phyloP scores from a whole-genome alignment of 2,113 vertebrate genomes.

The Rostratula benghalensis region DNA sequence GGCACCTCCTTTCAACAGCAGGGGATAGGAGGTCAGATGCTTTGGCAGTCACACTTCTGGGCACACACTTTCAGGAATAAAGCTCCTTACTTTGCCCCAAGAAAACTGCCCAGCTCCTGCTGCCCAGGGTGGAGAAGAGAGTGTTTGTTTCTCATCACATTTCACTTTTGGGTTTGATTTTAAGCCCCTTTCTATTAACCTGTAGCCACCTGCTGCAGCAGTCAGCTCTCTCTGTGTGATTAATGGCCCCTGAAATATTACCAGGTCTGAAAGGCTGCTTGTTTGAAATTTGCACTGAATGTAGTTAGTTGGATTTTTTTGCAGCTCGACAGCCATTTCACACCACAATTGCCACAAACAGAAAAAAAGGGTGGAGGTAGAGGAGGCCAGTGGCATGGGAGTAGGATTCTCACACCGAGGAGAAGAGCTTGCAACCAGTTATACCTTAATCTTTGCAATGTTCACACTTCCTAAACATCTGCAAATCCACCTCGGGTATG shows the following conservation, averaged over 20 bases:
- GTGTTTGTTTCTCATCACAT: not conserved
- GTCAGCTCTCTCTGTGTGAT: constrained; percentile 57
- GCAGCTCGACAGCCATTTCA: constrained; percentile 40
- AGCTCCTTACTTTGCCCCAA: not conserved
- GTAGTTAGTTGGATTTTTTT: not conserved
- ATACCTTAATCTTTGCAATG: not conserved
- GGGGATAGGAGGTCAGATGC: accelerated
- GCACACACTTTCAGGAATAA: accelerated
- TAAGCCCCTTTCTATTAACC: constrained; percentile 65
- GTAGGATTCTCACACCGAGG: not conserved
- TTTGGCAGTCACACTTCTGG: not conserved
- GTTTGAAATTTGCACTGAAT: constrained; percentile 54
- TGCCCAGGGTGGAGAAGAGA: not conserved
- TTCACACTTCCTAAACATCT: not conserved
- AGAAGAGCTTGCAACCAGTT: not conserved
- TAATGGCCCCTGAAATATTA: constrained; percentile 69
- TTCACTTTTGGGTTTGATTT: not conserved
- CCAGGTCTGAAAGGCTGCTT: constrained; percentile 45
- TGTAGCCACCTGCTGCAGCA: constrained; percentile 11
- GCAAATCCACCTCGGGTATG: not conserved
- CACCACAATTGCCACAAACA: constrained; percentile 18
- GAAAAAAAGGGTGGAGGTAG: constrained; percentile 21
- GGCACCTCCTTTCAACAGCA: not conserved
- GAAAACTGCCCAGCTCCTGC: not conserved
- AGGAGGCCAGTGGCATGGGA: not conserved